Percentiles rank a stretch among this genome's conserved stretches.
These are phyloP conservation scores for Tachuris rubrigastra DNA, from an alignment of 2,113 vertebrate species.

Conservation along the genomic window DNA sequence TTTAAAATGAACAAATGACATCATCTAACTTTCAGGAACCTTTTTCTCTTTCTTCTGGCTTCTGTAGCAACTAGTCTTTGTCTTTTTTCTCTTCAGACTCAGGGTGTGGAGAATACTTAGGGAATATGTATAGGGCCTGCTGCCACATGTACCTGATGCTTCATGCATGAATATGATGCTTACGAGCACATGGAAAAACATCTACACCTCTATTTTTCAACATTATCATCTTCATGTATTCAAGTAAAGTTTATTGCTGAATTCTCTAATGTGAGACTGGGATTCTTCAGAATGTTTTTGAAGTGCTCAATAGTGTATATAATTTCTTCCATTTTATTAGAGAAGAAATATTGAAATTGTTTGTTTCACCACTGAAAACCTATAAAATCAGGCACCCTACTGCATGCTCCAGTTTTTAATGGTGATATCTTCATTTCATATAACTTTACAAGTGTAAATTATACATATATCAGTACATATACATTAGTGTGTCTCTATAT, in stretches of 20 bases:
- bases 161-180: neutral
- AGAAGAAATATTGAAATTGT: neutral
- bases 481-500: neutral
- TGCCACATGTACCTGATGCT: neutral
- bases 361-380: neutral
- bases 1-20: neutral
- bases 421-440: neutral
- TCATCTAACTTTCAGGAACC: neutral
- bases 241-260: neutral
- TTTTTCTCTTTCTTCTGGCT: neutral
- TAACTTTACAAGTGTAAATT: neutral
- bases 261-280: neutral
- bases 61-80: neutral
- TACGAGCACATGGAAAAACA: neutral
- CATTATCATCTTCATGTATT: neutral
- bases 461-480: neutral
- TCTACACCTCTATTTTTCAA: neutral
- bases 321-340: neutral
- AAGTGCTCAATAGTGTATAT: neutral
- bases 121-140: neutral
- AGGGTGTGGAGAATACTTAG: neutral
- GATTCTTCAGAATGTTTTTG: neutral
- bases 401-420: neutral
- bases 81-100: neutral
- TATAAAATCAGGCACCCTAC: neutral